phyloP scores from a whole-genome alignment of 2,113 vertebrate species.

The Motacilla alba region DNA sequence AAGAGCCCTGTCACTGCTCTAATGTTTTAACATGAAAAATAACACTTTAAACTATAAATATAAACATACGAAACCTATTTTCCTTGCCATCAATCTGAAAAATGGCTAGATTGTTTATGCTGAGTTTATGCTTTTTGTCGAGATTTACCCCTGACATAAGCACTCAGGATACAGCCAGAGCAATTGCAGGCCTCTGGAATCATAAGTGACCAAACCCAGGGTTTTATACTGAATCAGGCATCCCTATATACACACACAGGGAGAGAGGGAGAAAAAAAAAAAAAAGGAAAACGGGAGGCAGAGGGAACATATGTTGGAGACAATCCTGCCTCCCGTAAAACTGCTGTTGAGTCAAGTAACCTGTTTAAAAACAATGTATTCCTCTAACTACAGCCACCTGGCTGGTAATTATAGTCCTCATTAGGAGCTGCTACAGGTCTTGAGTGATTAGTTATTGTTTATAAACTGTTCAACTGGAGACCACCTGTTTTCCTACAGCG shows the following conservation, averaged over 20 bases:
- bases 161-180: background rate
- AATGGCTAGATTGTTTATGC: background rate
- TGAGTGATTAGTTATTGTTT: slow-evolving; percentile 81
- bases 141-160: background rate
- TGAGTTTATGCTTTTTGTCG: background rate
- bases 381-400: slow-evolving; percentile 81
- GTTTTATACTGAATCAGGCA: background rate
- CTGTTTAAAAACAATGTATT: slow-evolving; percentile 66
- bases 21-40: background rate
- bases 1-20: background rate
- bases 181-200: background rate
- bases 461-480: slow-evolving; percentile 68
- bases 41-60: background rate
- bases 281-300: background rate
- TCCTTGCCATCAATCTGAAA: background rate
- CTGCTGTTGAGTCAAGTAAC: slow-evolving; percentile 63
- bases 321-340: slow-evolving; percentile 45
- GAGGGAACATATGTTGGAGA: slow-evolving; percentile 60
- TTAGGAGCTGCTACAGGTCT: slow-evolving; percentile 75
- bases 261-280: background rate
- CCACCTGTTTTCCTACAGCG: slow-evolving; percentile 70
- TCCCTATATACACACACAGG: fast-evolving
- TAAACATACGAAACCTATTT: background rate
- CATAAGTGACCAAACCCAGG: background rate
- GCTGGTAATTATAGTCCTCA: slow-evolving; percentile 69